Conservation (phyloP, 2,797 vertebrate genomes). For the Melanotaenia maccullochi region DNA sequence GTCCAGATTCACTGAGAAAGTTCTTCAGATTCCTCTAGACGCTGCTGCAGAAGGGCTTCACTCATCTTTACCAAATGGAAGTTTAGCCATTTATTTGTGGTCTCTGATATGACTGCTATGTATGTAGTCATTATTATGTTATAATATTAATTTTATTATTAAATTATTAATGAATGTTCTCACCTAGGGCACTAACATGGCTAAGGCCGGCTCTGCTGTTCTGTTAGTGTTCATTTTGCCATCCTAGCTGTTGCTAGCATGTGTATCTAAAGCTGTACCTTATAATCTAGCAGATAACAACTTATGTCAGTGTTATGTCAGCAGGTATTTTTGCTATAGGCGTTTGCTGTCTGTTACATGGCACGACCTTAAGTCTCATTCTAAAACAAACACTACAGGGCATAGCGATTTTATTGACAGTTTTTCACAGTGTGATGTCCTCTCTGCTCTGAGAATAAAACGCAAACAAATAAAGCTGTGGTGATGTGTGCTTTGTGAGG, state of each 20-base stretch:
- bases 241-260: neutral
- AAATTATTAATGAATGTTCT: too few relatives aligned
- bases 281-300: slow-evolving; percentile 23
- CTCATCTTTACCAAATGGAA: too few relatives aligned
- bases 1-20: too few relatives aligned
- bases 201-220: neutral
- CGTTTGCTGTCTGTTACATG: slow-evolving; percentile 53
- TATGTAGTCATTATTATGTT: too few relatives aligned
- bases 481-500: slow-evolving; percentile 26
- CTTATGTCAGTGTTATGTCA: slow-evolving; percentile 32
- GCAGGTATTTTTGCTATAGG: slow-evolving; percentile 41
- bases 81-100: too few relatives aligned
- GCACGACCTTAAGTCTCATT: slow-evolving; percentile 73
- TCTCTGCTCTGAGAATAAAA: slow-evolving; percentile 70
- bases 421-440: slow-evolving; percentile 66
- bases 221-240: neutral
- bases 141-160: too few relatives aligned
- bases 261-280: slow-evolving; percentile 9
- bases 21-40: too few relatives aligned
- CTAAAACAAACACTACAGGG: slow-evolving; percentile 71
- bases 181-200: too few relatives aligned
- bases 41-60: too few relatives aligned
- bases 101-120: too few relatives aligned
- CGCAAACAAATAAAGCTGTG: slow-evolving; percentile 70
- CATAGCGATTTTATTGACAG: slow-evolving; percentile 74